A percentile compares a stretch with the other conserved stretches of the same genome.
These are phyloP conservation scores for Drosophila niveifrons DNA, from an alignment of 2,888 invertebrate genomes.

Conservation along the genomic window DNA sequence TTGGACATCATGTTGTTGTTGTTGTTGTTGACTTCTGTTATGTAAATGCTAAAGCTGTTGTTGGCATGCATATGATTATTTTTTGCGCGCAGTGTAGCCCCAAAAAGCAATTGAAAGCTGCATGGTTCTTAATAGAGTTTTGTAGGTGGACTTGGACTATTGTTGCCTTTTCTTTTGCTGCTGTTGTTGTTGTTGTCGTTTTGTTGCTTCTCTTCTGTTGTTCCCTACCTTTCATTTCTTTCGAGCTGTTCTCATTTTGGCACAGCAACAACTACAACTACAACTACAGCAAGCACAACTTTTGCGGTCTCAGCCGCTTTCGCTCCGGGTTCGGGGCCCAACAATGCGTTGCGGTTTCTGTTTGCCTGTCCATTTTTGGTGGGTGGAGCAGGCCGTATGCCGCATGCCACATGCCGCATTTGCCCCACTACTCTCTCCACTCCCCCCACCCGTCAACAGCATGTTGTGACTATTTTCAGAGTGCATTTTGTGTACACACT, in stretches of 20 bases:
- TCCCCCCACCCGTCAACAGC: neutral
- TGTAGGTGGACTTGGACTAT: neutral
- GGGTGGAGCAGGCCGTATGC: constrained; percentile 41
- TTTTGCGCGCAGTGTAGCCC: constrained; percentile 1
- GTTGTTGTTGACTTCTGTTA: neutral
- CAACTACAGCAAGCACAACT: constrained; percentile 22
- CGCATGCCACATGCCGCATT: neutral
- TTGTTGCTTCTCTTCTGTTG: constrained; percentile 18
- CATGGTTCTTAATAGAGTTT: constrained; percentile 5
- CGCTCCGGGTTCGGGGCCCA: constrained; percentile 41
- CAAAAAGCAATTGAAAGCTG: neutral
- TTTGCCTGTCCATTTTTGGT: constrained; percentile 73
- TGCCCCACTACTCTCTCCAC: neutral
- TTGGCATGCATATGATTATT: neutral
- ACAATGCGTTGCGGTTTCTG: constrained; percentile 39
- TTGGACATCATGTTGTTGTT: neutral
- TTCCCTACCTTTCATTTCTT: constrained; percentile 31
- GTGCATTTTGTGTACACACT: constrained; percentile 23
- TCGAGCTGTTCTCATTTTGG: constrained; percentile 49
- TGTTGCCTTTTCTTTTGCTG: constrained; percentile 36
- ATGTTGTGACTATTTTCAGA: constrained; percentile 32
- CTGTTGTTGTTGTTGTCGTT: neutral
- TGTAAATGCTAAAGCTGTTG: neutral
- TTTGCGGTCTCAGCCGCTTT: constrained; percentile 57
- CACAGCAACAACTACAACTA: constrained; percentile 13